phyloP scores from a whole-genome alignment of 2,113 vertebrate species.

The Tupaia tana region DNA sequence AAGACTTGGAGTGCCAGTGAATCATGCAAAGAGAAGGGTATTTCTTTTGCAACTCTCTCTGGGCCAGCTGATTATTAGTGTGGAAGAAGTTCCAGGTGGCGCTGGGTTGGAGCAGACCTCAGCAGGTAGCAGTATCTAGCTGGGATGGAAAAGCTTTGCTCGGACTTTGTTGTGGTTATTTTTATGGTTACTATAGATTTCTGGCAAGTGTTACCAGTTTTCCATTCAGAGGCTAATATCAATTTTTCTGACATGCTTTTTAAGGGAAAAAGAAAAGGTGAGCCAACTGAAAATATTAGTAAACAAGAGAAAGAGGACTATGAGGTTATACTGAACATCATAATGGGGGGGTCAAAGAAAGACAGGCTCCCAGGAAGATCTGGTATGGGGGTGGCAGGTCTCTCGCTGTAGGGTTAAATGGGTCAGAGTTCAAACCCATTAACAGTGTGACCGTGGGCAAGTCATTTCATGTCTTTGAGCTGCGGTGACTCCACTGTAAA shows the following conservation, averaged over 20 bases:
- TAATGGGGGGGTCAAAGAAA: background rate
- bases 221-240: constrained; percentile 23
- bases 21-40: background rate
- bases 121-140: background rate
- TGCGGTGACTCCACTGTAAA: constrained; percentile 4
- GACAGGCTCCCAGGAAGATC: background rate
- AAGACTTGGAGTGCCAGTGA: background rate
- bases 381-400: background rate
- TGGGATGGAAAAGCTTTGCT: background rate
- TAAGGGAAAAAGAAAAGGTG: background rate
- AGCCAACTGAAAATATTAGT: constrained; percentile 34
- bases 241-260: background rate
- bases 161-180: background rate
- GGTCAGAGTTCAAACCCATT: background rate
- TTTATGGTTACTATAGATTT: constrained; percentile 22
- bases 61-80: no score
- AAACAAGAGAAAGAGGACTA: background rate
- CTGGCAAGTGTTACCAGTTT: constrained; percentile 27
- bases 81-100: background rate
- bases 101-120: background rate
- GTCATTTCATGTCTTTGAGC: background rate
- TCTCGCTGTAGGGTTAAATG: background rate
- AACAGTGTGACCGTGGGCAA: background rate
- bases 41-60: background rate
- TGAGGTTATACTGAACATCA: background rate